These are phyloP conservation scores for Coregonus clupeaformis DNA, from an alignment of 2,113 vertebrate genomes.

Conservation along the genomic window DNA sequence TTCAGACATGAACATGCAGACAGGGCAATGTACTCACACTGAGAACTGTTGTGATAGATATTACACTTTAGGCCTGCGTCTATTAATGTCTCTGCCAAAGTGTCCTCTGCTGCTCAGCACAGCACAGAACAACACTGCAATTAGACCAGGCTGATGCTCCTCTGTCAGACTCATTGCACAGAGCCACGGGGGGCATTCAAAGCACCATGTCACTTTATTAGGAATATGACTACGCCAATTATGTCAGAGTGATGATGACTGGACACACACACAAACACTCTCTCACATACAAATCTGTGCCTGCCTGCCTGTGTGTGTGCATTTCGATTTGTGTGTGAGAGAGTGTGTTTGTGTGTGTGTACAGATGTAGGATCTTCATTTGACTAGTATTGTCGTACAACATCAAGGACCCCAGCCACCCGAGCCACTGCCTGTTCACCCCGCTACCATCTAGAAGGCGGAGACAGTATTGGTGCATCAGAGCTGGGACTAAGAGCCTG, in stretches of 20 bases:
- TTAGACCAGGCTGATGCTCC: slow-evolving; percentile 42
- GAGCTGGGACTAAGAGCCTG: too few species aligned
- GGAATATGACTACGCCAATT: slow-evolving; percentile 41
- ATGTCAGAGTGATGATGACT: slow-evolving; percentile 37
- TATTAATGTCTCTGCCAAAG: slow-evolving; percentile 15
- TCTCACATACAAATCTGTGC: neutral
- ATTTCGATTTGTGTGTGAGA: too few species aligned
- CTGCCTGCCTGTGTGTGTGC: too few species aligned
- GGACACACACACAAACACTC: slow-evolving; percentile 27
- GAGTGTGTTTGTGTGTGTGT: neutral
- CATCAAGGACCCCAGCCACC: too few species aligned
- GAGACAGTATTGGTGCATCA: too few species aligned
- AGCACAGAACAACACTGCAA: slow-evolving; percentile 39
- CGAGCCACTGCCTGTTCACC: too few species aligned
- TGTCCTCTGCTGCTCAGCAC: slow-evolving; percentile 29
- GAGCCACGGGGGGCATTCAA: slow-evolving; percentile 28
- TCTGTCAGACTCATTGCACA: slow-evolving; percentile 32
- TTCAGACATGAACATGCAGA: slow-evolving; percentile 2
- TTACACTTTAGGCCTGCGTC: neutral
- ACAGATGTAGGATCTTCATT: too few species aligned
- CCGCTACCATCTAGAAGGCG: too few species aligned
- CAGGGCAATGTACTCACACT: slow-evolving; percentile 6
- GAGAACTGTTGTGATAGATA: slow-evolving; percentile 4
- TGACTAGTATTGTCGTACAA: too few species aligned
- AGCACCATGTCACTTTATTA: slow-evolving; percentile 30